These are phyloP conservation scores for Brachycybe producta DNA, from an alignment of 2,888 invertebrate genomes.

Conservation along the genomic window DNA sequence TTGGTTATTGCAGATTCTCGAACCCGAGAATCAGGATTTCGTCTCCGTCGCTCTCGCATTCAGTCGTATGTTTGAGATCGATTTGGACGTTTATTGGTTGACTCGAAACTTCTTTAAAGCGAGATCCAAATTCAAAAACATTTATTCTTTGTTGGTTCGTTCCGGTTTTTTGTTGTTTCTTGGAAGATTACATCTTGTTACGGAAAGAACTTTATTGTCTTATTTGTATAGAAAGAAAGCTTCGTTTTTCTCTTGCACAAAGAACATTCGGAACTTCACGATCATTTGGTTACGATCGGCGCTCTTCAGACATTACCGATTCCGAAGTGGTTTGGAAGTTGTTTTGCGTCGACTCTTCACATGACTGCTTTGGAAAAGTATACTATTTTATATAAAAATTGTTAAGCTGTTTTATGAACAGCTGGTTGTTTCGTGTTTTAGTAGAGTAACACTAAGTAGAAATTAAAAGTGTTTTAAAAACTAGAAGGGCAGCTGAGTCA, in stretches of 20 bases:
- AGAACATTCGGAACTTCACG: constrained; percentile 59
- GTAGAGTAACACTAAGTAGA: too few species aligned
- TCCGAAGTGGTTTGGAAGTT: constrained; percentile 64
- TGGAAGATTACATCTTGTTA: constrained; percentile 19
- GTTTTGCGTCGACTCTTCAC: constrained; percentile 67
- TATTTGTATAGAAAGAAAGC: constrained; percentile 24
- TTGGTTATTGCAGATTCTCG: constrained; percentile 20
- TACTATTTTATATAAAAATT: constrained; percentile 22
- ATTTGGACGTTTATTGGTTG: constrained; percentile 71
- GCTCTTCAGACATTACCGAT: constrained; percentile 53
- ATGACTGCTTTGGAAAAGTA: constrained; percentile 65
- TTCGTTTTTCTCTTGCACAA: constrained; percentile 44
- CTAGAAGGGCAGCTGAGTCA: background rate
- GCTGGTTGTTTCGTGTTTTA: too few species aligned
- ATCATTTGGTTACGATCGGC: constrained; percentile 51
- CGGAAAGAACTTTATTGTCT: constrained; percentile 23
- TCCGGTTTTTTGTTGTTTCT: background rate
- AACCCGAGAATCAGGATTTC: constrained; percentile 25
- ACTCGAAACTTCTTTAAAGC: constrained; percentile 59
- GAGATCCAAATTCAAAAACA: constrained; percentile 48
- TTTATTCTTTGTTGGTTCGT: constrained; percentile 24
- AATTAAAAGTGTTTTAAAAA: constrained; percentile 8
- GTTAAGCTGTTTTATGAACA: too few species aligned
- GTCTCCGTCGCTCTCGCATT: constrained; percentile 54
- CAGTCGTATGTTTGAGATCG: constrained; percentile 54